Evolutionary conservation across 2,797 vertebrate species (phyloP).

Genomic region (Sparidentex hasta): DNA sequence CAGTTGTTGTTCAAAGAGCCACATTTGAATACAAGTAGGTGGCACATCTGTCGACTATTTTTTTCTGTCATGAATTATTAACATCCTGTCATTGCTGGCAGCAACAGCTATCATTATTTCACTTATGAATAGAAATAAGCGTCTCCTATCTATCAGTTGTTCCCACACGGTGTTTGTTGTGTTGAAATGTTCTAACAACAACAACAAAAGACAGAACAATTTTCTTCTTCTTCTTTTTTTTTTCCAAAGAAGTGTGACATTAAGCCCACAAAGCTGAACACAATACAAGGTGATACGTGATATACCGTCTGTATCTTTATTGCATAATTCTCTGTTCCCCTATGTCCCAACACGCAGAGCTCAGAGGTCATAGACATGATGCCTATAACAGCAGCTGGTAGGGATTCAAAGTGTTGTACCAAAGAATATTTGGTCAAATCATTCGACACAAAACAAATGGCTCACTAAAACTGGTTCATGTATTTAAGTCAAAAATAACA

Average conservation of each 20-base stretch:
- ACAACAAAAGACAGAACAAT: background rate
- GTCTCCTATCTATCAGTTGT: constrained; percentile 16
- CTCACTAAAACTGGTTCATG: background rate
- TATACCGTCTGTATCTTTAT: background rate
- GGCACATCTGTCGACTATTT: constrained; percentile 61
- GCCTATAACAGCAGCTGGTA: background rate
- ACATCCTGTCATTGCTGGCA: constrained; percentile 48
- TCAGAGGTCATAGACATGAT: background rate
- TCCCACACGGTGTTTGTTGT: constrained; percentile 31
- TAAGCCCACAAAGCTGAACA: background rate
- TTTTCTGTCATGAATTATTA: constrained; percentile 70
- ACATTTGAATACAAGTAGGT: constrained; percentile 53
- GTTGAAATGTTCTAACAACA: constrained; percentile 22
- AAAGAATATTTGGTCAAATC: background rate
- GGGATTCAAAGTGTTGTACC: too few relatives aligned
- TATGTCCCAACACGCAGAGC: background rate
- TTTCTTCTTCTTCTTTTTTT: too few relatives aligned
- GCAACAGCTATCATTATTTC: constrained; percentile 52
- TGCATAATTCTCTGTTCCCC: background rate
- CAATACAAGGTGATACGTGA: background rate
- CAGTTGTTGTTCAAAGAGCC: constrained; percentile 45
- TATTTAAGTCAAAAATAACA: background rate
- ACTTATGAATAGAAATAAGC: constrained; percentile 55
- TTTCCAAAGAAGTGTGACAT: background rate
- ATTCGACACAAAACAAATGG: background rate